Evolutionary conservation across 2,797 vertebrate genomes (phyloP).

Genomic region (Pempheris klunzingeri): DNA sequence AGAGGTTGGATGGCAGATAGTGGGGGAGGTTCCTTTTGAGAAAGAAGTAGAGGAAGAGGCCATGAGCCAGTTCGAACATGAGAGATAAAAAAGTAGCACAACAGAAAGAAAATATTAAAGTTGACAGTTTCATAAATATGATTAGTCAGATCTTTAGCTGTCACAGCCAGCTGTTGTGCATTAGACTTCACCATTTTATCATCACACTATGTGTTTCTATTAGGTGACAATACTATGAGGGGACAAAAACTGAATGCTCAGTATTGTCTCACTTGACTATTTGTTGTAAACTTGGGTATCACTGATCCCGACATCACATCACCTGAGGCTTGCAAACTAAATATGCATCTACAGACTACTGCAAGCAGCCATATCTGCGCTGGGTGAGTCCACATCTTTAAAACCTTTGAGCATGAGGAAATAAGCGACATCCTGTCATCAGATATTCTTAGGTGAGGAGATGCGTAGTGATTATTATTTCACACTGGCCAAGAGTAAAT

Average conservation of each 20-base stretch:
- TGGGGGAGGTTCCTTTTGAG: rapidly evolving
- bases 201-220: background rate
- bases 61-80: rapidly evolving
- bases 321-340: too few species aligned
- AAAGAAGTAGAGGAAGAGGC: background rate
- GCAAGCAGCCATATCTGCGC: background rate
- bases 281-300: background rate
- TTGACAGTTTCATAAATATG: background rate
- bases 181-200: background rate
- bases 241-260: background rate
- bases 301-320: too few species aligned
- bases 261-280: background rate
- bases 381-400: background rate
- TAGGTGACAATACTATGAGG: background rate
- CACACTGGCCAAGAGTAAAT: background rate
- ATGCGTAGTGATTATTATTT: background rate
- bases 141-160: background rate
- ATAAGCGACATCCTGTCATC: constrained; percentile 18
- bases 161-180: background rate
- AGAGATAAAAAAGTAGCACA: background rate
- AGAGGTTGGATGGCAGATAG: background rate
- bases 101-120: background rate
- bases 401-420: background rate
- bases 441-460: constrained; percentile 7
- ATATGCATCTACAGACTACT: background rate